Percentiles rank a stretch among this genome's conserved stretches.
Evolutionary conservation across 2,888 invertebrate genomes (phyloP).

Genomic region (Calliphora vomitoria): DNA sequence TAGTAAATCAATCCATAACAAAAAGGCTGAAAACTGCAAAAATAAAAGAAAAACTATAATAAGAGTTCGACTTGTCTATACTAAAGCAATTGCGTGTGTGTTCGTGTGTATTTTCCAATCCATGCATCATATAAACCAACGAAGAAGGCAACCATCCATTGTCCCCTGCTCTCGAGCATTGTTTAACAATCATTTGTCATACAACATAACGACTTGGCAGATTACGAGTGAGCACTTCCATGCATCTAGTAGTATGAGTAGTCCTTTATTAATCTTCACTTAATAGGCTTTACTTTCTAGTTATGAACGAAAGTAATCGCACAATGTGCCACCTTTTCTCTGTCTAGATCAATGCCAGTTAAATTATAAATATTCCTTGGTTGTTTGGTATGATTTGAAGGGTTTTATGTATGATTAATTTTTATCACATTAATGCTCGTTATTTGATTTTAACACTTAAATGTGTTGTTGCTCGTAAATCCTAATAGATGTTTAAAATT

Average conservation of each 20-base stretch:
- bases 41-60: constrained; percentile 40
- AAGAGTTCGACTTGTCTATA: constrained; percentile 34
- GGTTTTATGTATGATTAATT: constrained; percentile 47
- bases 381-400: constrained; percentile 10
- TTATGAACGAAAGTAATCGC: neutral
- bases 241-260: constrained; percentile 39
- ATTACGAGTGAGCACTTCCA: constrained; percentile 38
- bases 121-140: constrained; percentile 7
- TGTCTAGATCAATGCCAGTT: constrained; percentile 2
- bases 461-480: constrained; percentile 14
- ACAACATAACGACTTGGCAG: constrained; percentile 64
- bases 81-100: neutral
- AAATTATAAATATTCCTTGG: constrained; percentile 32
- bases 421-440: constrained; percentile 40
- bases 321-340: constrained; percentile 25
- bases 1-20: constrained; percentile 65
- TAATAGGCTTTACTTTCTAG: constrained; percentile 64
- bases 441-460: constrained; percentile 52
- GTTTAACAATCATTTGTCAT: constrained; percentile 72
- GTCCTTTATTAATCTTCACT: constrained; percentile 67
- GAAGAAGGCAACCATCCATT: constrained; percentile 5
- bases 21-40: constrained; percentile 20
- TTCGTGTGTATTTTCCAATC: neutral
- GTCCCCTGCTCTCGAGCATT: constrained; percentile 30
- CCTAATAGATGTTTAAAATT: constrained; percentile 26